Evolutionary conservation across 2,888 invertebrate genomes (phyloP), one percentile per base, ranked within the genome.

Genomic region (Cepaea hortensis): DNA sequence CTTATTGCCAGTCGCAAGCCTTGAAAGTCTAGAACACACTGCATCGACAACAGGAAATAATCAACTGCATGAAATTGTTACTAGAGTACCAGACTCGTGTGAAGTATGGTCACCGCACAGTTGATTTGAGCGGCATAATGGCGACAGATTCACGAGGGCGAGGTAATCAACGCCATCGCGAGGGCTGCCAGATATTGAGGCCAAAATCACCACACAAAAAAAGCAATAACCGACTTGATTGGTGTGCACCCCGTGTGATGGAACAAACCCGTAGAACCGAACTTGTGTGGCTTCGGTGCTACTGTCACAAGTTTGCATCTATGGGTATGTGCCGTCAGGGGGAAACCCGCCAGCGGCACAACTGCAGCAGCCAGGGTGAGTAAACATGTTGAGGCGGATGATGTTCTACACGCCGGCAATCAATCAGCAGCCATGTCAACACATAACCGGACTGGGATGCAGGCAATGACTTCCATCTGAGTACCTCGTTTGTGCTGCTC

Each of bases 201-300:
- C n/a, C 9, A 18, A 23, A 20, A 20, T 76, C 15, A 7, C 15
- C 7, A 18, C 20, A 50, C 18, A 55, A 55, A 50, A 50, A 20
- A 20, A 55, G 77, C 23, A 77, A 77, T 77, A 77, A 77, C 3
- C 15, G 62, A 79, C 23, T 5, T 9, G n/a, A 61, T 20, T 15
- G n/a, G 35, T 23, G 35, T 62, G 35, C 62, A 62, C 35, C 62
- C 35, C 23, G 73, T 20, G 65, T 85, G 85, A 77, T 70, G 65
- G 85, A 77, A 68, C 87, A 79, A 87, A 88, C 88, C 88, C 88
- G 87, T 87, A 87, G 88, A 87, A 87, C 88, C 88, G 87, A 88
- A 88, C 88, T 88, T 88, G 88, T 88, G 88, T 68, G 84, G 55
- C 85, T 23, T 84, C 15, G 3, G 62, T 23, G 61, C 11, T 68